Base-by-base conservation (phyloP, 2,888 invertebrate species). In the Copidosoma aretas region DNA sequence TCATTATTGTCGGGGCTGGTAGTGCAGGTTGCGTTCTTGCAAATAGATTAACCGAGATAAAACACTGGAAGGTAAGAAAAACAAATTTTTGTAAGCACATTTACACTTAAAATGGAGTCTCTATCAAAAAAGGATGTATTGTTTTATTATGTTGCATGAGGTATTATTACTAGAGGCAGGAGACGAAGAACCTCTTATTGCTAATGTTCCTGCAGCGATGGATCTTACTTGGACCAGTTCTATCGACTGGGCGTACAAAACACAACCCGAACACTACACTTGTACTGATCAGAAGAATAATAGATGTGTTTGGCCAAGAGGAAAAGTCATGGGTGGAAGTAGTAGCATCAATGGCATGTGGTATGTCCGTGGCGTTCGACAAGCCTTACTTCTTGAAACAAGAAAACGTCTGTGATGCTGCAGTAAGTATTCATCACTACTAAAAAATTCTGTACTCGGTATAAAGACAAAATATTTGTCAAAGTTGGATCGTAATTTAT, bases 11-110 rank as follows among this genome's bases (percentile, higher is more conserved):
- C 8, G 32, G 32, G 8, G 32, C 32, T 32, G 86, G 86, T n/a
- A 79, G 84, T 1, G 80, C 85, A 15, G 87, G 87, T 15, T 81
- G 86, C 12, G 84, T 86, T 32, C 74, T 87, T 10, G 86, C 86
- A 1, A 80, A 83, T 67, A 77, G 87, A 59, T 77, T 87, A 19
- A 84, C 84, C 61, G 87, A 87, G 71, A 79, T 82, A 52, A 79
- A 82, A 1, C 84, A 84, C 81, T 81, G 81, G 80, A 81, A 76
- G 56, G 32, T 56, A 24, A 21, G n/a, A n/a, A 32, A 32, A 32
- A 32, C 32, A 5, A 32, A 32, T 3, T 49, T 49, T 49, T 49
- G 3, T 24, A 32, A 32, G 8, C 8, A 32, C 32, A 5, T 5
- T 32, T 32, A 32, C 8, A 32, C 4, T 4, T 24, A 1, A 17